Percentiles rank a stretch among this genome's conserved stretches.
Evolutionary conservation across 2,797 vertebrate species (phyloP).

Genomic region (Gallinago nigripennis): DNA sequence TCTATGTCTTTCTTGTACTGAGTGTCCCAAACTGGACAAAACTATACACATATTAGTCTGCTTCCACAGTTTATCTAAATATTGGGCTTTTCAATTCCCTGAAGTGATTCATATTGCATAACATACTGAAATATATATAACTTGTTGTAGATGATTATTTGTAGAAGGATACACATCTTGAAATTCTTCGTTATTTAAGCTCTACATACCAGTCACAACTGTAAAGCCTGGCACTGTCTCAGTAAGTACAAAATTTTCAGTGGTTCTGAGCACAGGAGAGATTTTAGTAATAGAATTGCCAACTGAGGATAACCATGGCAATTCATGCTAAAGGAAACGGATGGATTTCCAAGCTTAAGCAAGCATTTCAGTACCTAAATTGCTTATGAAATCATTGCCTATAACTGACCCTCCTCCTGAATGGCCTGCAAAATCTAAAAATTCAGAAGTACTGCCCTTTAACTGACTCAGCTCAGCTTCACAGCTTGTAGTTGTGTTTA

Average conservation of each 20-base stretch:
- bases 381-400: not conserved
- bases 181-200: not conserved
- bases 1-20: not conserved
- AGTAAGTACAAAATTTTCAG: not conserved
- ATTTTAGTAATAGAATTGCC: not conserved
- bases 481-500: not conserved
- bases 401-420: not conserved
- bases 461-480: not conserved
- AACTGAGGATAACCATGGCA: not conserved
- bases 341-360: not conserved
- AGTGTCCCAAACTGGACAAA: not conserved
- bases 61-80: not conserved
- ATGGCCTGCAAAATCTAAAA: not conserved
- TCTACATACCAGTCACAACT: not conserved
- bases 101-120: not conserved
- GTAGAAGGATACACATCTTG: not conserved
- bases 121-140: not conserved
- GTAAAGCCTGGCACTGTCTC: not conserved
- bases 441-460: not conserved
- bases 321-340: not conserved
- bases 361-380: not conserved
- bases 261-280: not conserved
- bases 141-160: not conserved
- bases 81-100: not conserved
- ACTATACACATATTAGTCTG: not conserved